Base-by-base conservation (phyloP, 2,888 invertebrate genomes). In the Notodonta ziczac region DNA sequence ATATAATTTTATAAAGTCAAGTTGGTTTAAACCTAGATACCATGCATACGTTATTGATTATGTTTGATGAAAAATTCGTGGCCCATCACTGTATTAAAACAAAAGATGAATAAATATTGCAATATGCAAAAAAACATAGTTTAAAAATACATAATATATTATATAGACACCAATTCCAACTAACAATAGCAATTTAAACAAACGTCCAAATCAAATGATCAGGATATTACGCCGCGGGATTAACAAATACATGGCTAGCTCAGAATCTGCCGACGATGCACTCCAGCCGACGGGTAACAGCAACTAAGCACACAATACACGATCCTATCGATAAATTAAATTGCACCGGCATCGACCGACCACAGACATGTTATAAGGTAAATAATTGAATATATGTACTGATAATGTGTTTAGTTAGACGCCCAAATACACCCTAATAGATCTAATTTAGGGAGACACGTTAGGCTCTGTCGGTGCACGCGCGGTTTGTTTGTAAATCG, bases 251-350 rank as follows among this genome's bases (percentile, higher is more conserved):
- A 72, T 59, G 72, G 72, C 73, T 72, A 72, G 71, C 75, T 72
- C 70, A 64, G 69, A 63, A 70, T 61, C 61, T 52, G 70, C 59
- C 58, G 60, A 54, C 59, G 60, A 65, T 63, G 65, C 63, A 63
- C 64, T 59, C 56, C 56, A 52, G 60, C 50, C 35, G 44, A 39
- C 52, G 10, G 53, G 46, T 56, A 57, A 57, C 66, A 59, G 65
- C 61, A 64, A 69, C 75, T 67, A 63, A 71, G 61, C 63, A 78
- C 70, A 80, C 82, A 81, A 72, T 70, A 79, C 69, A 59, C 59
- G 63, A 48, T 59, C 57, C 68, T 73, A 80, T 81, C 82, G 84
- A 86, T 88, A 88, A 89, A 88, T 89, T 89, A 86, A 90, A 91
- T 90, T 90, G 88, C 81, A 81, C 79, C 79, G 77, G 79, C 83